A percentile compares a stretch with the other conserved stretches of the same genome.
Conservation (phyloP, 2,888 invertebrate species). For the Eulithis prunata region DNA sequence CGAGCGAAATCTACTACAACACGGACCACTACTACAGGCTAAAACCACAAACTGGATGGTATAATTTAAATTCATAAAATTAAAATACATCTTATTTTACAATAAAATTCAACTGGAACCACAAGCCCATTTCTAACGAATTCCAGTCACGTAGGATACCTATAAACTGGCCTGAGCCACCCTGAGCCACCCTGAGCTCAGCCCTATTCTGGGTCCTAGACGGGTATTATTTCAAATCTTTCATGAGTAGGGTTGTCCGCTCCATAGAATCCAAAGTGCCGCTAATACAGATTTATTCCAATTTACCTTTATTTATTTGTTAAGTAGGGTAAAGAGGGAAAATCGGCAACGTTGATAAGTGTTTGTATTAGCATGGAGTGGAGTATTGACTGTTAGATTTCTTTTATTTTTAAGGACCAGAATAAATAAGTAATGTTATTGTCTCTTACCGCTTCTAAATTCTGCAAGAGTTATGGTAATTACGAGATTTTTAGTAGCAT, state of each 20-base stretch:
- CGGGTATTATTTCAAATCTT: constrained; percentile 53
- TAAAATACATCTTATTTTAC: not conserved
- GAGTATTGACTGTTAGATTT: not conserved
- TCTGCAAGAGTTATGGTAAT: too few species aligned
- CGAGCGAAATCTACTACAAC: too few species aligned
- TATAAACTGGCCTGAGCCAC: constrained; percentile 40
- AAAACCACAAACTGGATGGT: too few species aligned
- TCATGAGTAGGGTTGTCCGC: constrained; percentile 52
- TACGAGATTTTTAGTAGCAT: too few species aligned
- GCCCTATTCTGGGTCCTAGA: constrained; percentile 45
- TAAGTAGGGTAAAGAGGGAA: constrained; percentile 39
- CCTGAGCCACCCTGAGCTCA: constrained; percentile 15
- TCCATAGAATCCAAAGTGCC: constrained; percentile 34
- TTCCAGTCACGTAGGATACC: constrained; percentile 48
- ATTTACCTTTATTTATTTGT: constrained; percentile 39
- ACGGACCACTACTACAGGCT: too few species aligned
- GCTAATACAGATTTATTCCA: constrained; percentile 39
- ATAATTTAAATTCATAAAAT: not conserved
- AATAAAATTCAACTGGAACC: not conserved
- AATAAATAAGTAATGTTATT: too few species aligned
- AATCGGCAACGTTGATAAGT: constrained; percentile 32
- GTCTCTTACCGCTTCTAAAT: too few species aligned
- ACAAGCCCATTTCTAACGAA: not conserved
- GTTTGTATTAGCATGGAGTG: constrained; percentile 11
- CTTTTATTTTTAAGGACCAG: not conserved